phyloP scores from a whole-genome alignment of 2,113 vertebrate genomes.

The Paramisgurnus dabryanus region DNA sequence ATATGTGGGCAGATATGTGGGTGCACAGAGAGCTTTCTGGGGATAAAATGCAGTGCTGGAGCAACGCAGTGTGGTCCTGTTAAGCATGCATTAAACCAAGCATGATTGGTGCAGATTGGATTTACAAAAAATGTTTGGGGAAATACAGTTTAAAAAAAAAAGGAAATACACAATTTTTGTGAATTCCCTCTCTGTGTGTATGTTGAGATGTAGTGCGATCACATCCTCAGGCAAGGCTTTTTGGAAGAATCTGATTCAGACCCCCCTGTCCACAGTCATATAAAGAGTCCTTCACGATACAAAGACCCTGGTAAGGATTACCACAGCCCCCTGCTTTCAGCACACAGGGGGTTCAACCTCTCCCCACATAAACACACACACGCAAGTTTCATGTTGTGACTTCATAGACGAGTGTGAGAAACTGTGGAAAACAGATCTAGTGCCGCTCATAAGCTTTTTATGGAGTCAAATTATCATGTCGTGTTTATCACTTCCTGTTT shows the following conservation, averaged over 20 bases:
- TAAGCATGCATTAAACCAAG: not conserved
- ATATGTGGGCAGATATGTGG: not conserved
- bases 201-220: constrained; percentile 19
- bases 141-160: too few relatives aligned
- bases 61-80: too few relatives aligned
- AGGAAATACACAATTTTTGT: too few relatives aligned
- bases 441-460: not conserved
- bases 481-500: not conserved
- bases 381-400: constrained; percentile 2
- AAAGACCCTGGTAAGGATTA: constrained; percentile 78
- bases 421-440: constrained; percentile 13
- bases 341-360: constrained; percentile 72
- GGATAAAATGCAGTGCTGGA: too few relatives aligned
- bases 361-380: constrained; percentile 30
- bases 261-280: constrained; percentile 70
- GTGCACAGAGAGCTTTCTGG: too few relatives aligned
- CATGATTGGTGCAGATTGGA: too few relatives aligned
- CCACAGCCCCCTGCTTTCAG: constrained; percentile 74
- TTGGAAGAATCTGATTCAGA: not conserved
- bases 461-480: constrained; percentile 12
- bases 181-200: not conserved
- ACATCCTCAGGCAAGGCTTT: constrained; percentile 1
- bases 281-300: constrained; percentile 68
- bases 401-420: not conserved
- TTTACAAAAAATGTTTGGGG: too few relatives aligned